A percentile compares a stretch with the other conserved stretches of the same genome.
Evolutionary conservation across 2,888 invertebrate genomes (phyloP).

Genomic region (Ectemnius cavifrons): DNA sequence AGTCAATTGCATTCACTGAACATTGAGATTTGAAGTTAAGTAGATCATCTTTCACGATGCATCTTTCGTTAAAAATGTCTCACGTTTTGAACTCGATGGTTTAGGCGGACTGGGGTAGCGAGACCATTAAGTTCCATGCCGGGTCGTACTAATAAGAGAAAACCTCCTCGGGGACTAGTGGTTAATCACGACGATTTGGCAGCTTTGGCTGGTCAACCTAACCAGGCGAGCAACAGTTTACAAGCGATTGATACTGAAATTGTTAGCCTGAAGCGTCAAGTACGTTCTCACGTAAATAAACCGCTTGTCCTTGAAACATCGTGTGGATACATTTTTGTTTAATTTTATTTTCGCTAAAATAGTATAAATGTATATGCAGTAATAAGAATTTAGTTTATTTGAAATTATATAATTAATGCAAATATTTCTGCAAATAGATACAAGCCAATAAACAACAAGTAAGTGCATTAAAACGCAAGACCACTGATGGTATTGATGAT

Average conservation of each 20-base stretch:
- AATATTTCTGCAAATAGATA: conserved; percentile 82
- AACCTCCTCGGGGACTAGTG: conserved; percentile 97
- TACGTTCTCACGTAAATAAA: conserved; percentile 81
- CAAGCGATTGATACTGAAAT: conserved; percentile 96
- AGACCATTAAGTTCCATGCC: conserved; percentile 79
- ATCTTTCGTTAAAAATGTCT: conserved; percentile 14
- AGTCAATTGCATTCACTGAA: conserved; percentile 11
- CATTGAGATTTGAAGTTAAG: conserved; percentile 16
- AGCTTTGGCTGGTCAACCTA: conserved; percentile 90
- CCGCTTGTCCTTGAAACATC: conserved; percentile 35
- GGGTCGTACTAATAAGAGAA: conserved; percentile 82
- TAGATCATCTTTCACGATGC: background rate
- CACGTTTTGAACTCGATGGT: conserved; percentile 48
- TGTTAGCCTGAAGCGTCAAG: conserved; percentile 96
- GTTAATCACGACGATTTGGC: conserved; percentile 98
- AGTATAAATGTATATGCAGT: background rate
- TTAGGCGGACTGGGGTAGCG: conserved; percentile 80
- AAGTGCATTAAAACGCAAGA: conserved; percentile 91
- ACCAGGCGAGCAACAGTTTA: conserved; percentile 85
- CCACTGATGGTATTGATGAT: conserved; percentile 82
- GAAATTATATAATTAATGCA: background rate
- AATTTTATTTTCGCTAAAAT: conserved; percentile 40
- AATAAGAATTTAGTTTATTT: background rate
- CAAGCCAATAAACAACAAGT: conserved; percentile 96
- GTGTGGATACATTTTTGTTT: conserved; percentile 76